Evolutionary conservation across 92 coral and sea anemone genomes (phyloP).

Genomic region (Desmophyllum pertusum): DNA sequence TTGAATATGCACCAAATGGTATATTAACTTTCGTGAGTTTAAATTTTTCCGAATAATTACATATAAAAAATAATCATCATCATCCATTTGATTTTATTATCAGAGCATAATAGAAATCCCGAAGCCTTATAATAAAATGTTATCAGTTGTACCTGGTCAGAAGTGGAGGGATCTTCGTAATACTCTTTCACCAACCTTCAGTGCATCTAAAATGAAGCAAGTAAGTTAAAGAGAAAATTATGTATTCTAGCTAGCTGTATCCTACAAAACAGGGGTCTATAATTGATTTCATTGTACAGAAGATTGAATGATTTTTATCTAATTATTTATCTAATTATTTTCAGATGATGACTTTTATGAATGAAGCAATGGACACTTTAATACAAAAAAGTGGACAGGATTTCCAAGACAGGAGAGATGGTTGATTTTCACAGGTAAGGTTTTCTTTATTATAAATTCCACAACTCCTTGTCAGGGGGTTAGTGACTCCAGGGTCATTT

Average conservation of each 20-base stretch:
- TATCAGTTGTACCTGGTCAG: conserved; percentile 46
- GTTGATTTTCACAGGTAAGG: conserved; percentile 49
- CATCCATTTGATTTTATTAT: not conserved
- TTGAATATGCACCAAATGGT: too few species aligned
- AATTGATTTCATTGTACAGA: not conserved
- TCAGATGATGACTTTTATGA: conserved; percentile 57
- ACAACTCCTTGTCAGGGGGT: too few species aligned
- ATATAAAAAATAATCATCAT: too few species aligned
- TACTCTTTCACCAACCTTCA: conserved; percentile 60
- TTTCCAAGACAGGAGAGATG: conserved; percentile 51
- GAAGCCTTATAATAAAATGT: conserved; percentile 52
- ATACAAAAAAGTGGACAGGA: conserved; percentile 30
- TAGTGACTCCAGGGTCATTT: too few species aligned
- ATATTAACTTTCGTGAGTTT: too few species aligned
- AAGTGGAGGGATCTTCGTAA: conserved; percentile 64
- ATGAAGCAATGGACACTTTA: conserved; percentile 55
- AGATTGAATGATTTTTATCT: not conserved
- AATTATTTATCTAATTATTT: not conserved
- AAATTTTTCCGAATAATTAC: too few species aligned
- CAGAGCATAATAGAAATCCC: conserved; percentile 34
- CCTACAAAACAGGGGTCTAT: too few species aligned
- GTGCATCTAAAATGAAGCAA: conserved; percentile 57
- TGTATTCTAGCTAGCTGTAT: too few species aligned
- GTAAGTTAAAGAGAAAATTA: conserved; percentile 25
- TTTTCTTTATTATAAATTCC: not conserved